Conservation (phyloP, 2,797 vertebrate genomes). For the Toxotes lorentzi region DNA sequence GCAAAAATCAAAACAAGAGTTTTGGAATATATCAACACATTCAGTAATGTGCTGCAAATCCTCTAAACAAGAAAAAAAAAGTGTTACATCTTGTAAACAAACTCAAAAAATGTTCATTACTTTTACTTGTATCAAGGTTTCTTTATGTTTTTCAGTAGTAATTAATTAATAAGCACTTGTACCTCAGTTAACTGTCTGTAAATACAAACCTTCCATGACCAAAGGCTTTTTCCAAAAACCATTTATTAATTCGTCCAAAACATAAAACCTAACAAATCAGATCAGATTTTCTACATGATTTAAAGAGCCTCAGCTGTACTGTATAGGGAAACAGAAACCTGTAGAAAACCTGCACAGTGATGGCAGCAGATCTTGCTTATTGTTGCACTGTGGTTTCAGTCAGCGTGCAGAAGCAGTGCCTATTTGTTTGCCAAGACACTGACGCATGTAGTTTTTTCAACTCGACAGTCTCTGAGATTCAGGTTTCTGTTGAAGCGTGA, state of each 20-base stretch:
- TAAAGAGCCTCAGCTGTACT: not conserved
- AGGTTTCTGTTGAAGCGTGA: slow-evolving; percentile 60
- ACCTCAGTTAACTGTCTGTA: not conserved
- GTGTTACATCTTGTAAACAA: not conserved
- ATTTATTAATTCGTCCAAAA: not conserved
- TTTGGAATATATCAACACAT: slow-evolving; percentile 27
- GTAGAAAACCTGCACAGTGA: not conserved
- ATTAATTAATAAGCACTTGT: not conserved
- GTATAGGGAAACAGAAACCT: not conserved
- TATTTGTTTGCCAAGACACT: slow-evolving; percentile 45
- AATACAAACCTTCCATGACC: not conserved
- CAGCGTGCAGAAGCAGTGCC: slow-evolving; percentile 16
- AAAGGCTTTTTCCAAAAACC: not conserved
- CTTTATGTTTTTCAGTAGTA: not conserved
- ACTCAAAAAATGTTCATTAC: not conserved
- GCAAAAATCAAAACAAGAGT: slow-evolving; percentile 34
- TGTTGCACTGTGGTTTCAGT: slow-evolving; percentile 56
- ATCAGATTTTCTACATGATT: not conserved
- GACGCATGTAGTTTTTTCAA: slow-evolving; percentile 44
- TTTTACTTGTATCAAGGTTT: not conserved
- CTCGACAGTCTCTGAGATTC: slow-evolving; percentile 36
- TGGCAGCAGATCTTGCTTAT: slow-evolving; percentile 3
- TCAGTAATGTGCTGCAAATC: not conserved
- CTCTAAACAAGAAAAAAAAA: not conserved
- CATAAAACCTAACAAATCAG: not conserved